These are phyloP conservation scores for Pediacus dermestoides DNA, from an alignment of 2,888 invertebrate genomes.

Conservation along the genomic window DNA sequence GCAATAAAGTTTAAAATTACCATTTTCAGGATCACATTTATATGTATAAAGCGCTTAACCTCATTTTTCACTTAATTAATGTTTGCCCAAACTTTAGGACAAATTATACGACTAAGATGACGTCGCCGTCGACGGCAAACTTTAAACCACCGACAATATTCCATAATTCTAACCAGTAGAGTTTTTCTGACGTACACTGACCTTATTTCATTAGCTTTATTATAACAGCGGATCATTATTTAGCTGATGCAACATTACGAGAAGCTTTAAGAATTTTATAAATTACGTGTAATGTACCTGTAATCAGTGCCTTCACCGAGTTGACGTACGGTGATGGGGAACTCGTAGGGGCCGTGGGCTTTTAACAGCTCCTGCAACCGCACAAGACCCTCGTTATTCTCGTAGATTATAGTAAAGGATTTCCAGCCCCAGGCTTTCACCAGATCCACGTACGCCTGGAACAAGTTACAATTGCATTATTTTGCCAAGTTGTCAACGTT, in stretches of 20 bases:
- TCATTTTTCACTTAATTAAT: no score
- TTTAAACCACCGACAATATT: no score
- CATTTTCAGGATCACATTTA: no score
- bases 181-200: no score
- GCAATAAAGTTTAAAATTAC: no score
- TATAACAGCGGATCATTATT: constrained; percentile 1
- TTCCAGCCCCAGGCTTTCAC: constrained; percentile 91
- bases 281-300: constrained; percentile 56
- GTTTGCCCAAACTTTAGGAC: no score
- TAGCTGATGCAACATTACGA: constrained; percentile 1
- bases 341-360: constrained; percentile 80
- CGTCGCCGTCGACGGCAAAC: no score
- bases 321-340: constrained; percentile 80
- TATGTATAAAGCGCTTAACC: no score
- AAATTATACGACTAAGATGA: no score
- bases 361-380: constrained; percentile 83
- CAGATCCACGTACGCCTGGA: constrained; percentile 85
- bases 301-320: constrained; percentile 81
- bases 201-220: constrained; percentile 5
- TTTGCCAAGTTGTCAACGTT: constrained; percentile 2
- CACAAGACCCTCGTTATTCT: constrained; percentile 90
- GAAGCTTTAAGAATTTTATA: constrained; percentile 9
- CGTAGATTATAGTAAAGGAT: constrained; percentile 94
- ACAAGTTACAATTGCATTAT: constrained; percentile 16
- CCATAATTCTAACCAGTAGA: no score